A percentile compares a stretch with the other conserved stretches of the same genome.
phyloP scores from a whole-genome alignment of 2,797 vertebrate species.

The Alcedo quadribrachys region DNA sequence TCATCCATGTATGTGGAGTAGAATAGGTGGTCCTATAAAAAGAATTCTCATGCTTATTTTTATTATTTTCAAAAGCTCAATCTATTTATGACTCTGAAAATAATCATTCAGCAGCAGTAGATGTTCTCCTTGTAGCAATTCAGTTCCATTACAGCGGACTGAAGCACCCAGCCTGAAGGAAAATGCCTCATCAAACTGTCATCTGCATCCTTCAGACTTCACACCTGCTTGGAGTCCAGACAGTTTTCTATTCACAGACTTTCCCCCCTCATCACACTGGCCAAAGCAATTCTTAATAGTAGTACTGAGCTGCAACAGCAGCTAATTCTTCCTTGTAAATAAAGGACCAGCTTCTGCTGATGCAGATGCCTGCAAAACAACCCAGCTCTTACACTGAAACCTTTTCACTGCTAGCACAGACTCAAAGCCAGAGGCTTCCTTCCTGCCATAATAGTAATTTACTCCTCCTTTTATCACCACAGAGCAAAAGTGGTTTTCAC shows the following conservation, averaged over 20 bases:
- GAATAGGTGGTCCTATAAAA: not conserved
- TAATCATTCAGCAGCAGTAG: not conserved
- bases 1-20: not conserved
- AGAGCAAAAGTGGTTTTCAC: conserved; percentile 42
- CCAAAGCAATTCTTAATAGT: conserved; percentile 42
- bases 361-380: conserved; percentile 44
- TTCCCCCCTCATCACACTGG: not conserved
- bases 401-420: conserved; percentile 40
- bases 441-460: conserved; percentile 33
- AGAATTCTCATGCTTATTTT: not conserved
- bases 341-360: conserved; percentile 41
- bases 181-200: conserved; percentile 5
- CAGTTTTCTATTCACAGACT: conserved; percentile 49
- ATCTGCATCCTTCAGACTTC: conserved; percentile 47
- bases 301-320: conserved; percentile 50
- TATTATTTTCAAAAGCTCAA: conserved; percentile 7
- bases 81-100: not conserved
- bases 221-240: conserved; percentile 57
- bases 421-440: conserved; percentile 2
- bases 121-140: not conserved
- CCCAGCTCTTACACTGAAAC: conserved; percentile 36
- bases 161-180: conserved; percentile 5
- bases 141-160: not conserved
- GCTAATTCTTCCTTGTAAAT: conserved; percentile 51
- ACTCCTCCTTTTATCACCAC: not conserved